Evolutionary conservation across 2,113 vertebrate genomes (phyloP).

Genomic region (Syngnathus scovelli): DNA sequence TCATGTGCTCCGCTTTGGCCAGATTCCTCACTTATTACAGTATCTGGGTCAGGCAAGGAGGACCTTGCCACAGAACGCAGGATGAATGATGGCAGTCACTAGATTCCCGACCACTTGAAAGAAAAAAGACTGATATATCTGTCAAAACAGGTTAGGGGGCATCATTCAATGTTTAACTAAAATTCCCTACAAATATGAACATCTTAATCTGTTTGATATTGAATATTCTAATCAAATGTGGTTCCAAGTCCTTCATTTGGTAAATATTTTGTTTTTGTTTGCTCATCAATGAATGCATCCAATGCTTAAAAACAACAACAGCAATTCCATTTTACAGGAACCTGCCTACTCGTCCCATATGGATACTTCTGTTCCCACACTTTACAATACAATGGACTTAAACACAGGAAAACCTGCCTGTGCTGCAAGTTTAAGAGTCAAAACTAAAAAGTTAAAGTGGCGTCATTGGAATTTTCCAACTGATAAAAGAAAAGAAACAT

Average conservation of each 20-base stretch:
- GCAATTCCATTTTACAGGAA: neutral
- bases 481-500: neutral
- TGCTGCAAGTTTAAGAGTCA: neutral
- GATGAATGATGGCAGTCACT: conserved; percentile 2
- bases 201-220: neutral
- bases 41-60: conserved; percentile 41
- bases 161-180: neutral
- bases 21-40: conserved; percentile 50
- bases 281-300: neutral
- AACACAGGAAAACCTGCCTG: neutral
- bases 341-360: neutral
- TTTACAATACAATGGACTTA: neutral
- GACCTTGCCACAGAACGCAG: conserved; percentile 19
- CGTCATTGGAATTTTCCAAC: conserved; percentile 1
- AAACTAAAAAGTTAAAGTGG: neutral
- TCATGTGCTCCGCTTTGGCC: conserved; percentile 14
- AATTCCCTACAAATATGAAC: no score
- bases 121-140: neutral
- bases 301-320: neutral
- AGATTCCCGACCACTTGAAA: neutral
- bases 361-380: neutral
- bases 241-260: neutral
- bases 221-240: neutral
- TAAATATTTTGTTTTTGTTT: neutral
- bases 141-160: neutral